These are phyloP conservation scores for Drosophila guanche DNA, from an alignment of 1,140 invertebrate species.

Conservation along the genomic window DNA sequence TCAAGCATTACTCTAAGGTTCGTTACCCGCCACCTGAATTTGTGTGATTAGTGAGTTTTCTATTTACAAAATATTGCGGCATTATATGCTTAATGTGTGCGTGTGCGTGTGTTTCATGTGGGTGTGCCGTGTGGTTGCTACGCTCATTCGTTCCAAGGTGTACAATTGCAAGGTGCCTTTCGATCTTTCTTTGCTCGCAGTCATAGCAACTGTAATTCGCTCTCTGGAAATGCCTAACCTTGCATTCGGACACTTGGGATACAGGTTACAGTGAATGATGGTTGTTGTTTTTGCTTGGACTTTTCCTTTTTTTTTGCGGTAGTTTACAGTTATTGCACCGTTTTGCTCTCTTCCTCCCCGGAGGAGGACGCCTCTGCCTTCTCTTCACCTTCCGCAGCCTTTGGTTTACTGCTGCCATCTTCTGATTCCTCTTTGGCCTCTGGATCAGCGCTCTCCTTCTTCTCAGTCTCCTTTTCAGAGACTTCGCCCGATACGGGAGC, in stretches of 20 bases:
- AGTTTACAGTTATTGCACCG: constrained; percentile 40
- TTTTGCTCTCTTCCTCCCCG: constrained; percentile 35
- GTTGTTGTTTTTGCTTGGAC: constrained; percentile 1
- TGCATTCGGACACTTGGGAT: constrained; percentile 1
- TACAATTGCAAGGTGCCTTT: background rate
- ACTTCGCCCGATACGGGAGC: background rate
- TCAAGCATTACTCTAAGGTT: constrained; percentile 18
- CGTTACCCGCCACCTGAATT: constrained; percentile 55
- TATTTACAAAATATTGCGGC: constrained; percentile 64
- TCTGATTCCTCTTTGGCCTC: constrained; percentile 6
- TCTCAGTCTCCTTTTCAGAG: constrained; percentile 2
- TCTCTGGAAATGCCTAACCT: too few species aligned
- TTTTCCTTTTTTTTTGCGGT: constrained; percentile 3
- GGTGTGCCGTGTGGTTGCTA: constrained; percentile 6
- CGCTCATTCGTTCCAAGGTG: background rate
- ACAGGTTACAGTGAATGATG: constrained; percentile 16
- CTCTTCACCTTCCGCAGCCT: background rate
- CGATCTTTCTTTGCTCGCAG: too few species aligned
- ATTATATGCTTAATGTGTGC: constrained; percentile 58
- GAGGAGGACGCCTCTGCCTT: constrained; percentile 9
- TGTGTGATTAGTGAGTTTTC: constrained; percentile 46
- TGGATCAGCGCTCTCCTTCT: background rate
- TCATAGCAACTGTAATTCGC: too few species aligned
- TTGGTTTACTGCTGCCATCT: constrained; percentile 8
- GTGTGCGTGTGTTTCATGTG: constrained; percentile 8